Evolutionary conservation across 92 coral and sea anemone genomes (phyloP).

Genomic region (Porites cylindrica): DNA sequence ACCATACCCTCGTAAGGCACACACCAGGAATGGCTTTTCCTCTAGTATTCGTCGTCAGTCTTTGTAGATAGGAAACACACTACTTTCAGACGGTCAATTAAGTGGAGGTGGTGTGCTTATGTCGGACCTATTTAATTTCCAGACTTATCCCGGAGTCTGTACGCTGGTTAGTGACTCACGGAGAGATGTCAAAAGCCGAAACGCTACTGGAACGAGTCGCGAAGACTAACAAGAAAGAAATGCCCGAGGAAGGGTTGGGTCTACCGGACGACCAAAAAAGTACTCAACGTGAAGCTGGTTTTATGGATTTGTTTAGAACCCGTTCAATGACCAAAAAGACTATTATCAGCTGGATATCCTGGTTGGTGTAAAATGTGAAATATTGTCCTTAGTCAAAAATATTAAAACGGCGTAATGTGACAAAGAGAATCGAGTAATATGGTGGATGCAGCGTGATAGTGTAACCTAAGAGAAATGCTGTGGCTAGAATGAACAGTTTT

Average conservation of each 20-base stretch:
- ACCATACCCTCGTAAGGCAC: too few species aligned
- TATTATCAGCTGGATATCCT: conserved; percentile 90
- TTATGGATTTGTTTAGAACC: conserved; percentile 84
- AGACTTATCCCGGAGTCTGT: conserved; percentile 95
- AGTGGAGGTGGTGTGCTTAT: not conserved
- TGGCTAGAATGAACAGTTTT: too few species aligned
- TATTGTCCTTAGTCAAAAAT: too few species aligned
- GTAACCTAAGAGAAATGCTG: too few species aligned
- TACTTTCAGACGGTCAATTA: too few species aligned
- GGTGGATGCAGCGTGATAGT: too few species aligned
- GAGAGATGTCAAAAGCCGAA: conserved; percentile 70
- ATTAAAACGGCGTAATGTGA: too few species aligned
- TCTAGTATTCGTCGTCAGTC: too few species aligned
- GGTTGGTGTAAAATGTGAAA: conserved; percentile 58
- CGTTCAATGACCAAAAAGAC: conserved; percentile 87
- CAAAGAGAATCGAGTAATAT: too few species aligned
- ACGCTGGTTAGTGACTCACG: conserved; percentile 90
- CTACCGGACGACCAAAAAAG: conserved; percentile 73
- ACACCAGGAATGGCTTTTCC: too few species aligned
- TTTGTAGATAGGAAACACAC: too few species aligned
- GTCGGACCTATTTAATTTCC: not conserved
- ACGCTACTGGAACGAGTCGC: conserved; percentile 76
- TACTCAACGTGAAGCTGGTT: conserved; percentile 62
- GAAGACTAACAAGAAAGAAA: conserved; percentile 80
- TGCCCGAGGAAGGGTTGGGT: conserved; percentile 78